These are phyloP conservation scores for Mormyrops boulengeri DNA, from an alignment of 2,797 vertebrate genomes.

Conservation along the genomic window DNA sequence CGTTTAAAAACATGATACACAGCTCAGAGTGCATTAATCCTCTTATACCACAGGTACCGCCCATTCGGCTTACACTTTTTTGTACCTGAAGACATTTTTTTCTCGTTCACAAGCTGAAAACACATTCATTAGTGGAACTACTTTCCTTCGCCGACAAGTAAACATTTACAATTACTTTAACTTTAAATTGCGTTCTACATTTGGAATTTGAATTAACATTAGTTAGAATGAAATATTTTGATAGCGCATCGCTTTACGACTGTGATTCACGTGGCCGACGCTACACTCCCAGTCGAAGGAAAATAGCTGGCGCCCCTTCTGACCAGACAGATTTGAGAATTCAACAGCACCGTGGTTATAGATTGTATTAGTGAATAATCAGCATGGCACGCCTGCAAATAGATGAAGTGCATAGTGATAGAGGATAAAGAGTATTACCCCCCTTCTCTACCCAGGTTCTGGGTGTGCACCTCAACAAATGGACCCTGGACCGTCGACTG, in stretches of 20 bases:
- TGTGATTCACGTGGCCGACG: neutral
- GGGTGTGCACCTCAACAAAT: conserved; percentile 87
- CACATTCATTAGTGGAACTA: neutral
- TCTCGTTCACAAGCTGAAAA: neutral
- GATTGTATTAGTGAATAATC: neutral
- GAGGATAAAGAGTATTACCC: neutral
- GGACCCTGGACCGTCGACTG: conserved; percentile 87
- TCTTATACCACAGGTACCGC: neutral
- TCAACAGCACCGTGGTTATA: neutral
- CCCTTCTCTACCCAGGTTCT: conserved; percentile 64
- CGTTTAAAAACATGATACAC: neutral
- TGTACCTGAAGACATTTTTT: neutral
- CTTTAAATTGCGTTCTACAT: neutral
- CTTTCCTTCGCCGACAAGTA: neutral
- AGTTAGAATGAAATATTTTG: neutral
- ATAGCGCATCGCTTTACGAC: neutral
- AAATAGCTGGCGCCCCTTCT: neutral
- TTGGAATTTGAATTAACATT: neutral
- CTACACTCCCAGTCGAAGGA: neutral
- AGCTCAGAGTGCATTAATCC: neutral
- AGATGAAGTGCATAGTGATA: neutral
- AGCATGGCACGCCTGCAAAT: neutral
- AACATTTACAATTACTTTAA: neutral
- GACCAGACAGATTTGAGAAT: neutral
- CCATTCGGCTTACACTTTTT: neutral